Percentiles rank a stretch among this genome's conserved stretches.
phyloP scores from a whole-genome alignment of 2,113 vertebrate species.

The Cairina moschata region DNA sequence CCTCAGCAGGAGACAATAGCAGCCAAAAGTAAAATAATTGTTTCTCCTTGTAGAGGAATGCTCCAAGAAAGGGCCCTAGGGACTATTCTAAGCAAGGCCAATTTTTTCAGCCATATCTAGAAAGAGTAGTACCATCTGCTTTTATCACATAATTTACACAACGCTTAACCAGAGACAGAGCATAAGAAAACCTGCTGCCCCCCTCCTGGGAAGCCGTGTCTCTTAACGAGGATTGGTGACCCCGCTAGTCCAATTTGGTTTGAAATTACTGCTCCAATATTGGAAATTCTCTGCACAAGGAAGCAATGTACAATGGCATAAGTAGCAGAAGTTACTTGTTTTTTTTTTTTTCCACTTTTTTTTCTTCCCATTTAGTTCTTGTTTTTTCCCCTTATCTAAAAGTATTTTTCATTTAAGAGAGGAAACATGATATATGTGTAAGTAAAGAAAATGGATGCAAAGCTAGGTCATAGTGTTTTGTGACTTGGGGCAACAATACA shows the following conservation, averaged over 20 bases:
- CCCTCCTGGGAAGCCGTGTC: neutral
- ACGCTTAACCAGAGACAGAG: neutral
- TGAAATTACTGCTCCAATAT: neutral
- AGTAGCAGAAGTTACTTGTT: neutral
- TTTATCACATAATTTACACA: conserved; percentile 50
- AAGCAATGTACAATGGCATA: neutral
- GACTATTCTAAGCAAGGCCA: conserved; percentile 11
- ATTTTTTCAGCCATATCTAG: conserved; percentile 24
- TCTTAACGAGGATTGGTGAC: conserved; percentile 27
- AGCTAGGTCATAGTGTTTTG: neutral
- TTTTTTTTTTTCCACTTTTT: neutral
- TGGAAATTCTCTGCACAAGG: neutral
- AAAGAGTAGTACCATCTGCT: conserved; percentile 18
- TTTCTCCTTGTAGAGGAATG: conserved; percentile 12
- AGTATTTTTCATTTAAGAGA: neutral
- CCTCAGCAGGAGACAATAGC: neutral
- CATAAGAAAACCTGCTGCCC: neutral
- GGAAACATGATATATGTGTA: rapidly evolving
- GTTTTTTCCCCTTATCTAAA: neutral
- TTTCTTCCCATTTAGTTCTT: neutral
- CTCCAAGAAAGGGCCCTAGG: conserved; percentile 12
- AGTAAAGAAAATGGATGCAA: neutral
- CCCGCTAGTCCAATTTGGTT: neutral
- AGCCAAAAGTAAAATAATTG: conserved; percentile 35
- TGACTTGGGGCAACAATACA: neutral